Evolutionary conservation across 2,888 invertebrate species (phyloP), one percentile per base, ranked within the genome.

Genomic region (Parnassius glacialis): DNA sequence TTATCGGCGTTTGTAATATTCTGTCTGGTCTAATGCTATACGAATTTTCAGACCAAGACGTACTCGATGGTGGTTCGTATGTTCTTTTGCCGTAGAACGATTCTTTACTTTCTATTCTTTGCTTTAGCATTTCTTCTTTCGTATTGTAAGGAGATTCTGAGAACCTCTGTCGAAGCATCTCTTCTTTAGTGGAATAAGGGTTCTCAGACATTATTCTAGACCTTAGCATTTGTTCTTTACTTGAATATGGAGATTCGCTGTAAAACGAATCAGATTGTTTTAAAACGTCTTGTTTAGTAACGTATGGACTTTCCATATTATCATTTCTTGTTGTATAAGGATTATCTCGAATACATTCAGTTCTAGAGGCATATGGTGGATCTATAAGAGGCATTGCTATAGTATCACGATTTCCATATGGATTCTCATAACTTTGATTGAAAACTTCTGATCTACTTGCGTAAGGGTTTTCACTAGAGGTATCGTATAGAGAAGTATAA

Each of bases 101-200:
- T 68, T 91, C 90, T 72, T 86, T 90, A 34, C 71, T 69, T 57
- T 90, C 90, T 71, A 88, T 76, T 81, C 90, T 84, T 67, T 90
- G 90, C 68, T 88, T 92, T 3, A 90, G 66, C 81, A 90, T 82
- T 57, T 92, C 92, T 65, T 92, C 92, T 70, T 90, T 92, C 12
- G 91, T 90, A 66, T 83, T 89, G 66, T 92, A 92, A 5, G 92
- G 92, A 11, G 90, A 92, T 72, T 92, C 92, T 3, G 90, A 90
- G 70, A 90, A 91, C 70, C 92, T 82, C 61, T 92, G 91, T 57
- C 91, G 79, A 59, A 92, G 75, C 91, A 92, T 90, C 68, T 92
- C 92, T 74, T 92, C 92, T 74, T 92, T 92, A 62, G 90, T 90
- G 1, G 87, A 74, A 68, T 92, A 92, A 5, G 90, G 85, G 67